Evolutionary conservation across 2,113 vertebrate species (phyloP).

Genomic region (Poecile atricapillus): DNA sequence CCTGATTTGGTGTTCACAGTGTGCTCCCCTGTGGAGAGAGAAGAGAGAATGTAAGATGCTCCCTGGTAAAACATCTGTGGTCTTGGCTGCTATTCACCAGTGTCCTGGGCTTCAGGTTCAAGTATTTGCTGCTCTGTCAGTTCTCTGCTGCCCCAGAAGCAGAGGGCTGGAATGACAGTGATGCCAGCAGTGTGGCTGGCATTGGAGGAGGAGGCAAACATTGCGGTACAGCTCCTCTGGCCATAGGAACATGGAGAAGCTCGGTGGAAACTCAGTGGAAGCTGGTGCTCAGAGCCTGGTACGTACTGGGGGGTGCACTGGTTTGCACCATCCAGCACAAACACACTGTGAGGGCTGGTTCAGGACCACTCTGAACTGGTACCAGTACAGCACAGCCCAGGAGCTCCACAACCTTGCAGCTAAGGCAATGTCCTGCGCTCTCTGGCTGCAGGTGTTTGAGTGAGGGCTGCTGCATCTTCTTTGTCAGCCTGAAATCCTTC

Average conservation of each 20-base stretch:
- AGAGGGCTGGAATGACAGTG: fast-evolving
- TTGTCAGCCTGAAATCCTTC: background rate
- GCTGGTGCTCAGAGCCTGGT: background rate
- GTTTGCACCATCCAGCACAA: background rate
- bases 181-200: background rate
- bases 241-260: background rate
- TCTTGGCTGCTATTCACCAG: background rate
- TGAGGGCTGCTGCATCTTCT: background rate
- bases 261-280: background rate
- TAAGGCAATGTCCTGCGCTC: fast-evolving
- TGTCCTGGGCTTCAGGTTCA: background rate
- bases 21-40: background rate
- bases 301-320: background rate
- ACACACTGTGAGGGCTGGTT: background rate
- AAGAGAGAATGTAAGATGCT: background rate
- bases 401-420: fast-evolving
- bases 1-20: background rate
- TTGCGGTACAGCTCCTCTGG: background rate
- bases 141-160: background rate
- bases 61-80: background rate
- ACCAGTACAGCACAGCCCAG: background rate
- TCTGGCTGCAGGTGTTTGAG: background rate
- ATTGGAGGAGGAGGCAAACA: background rate
- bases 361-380: background rate
- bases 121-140: background rate